A percentile compares a stretch with the other conserved stretches of the same genome.
These are phyloP conservation scores for Episyrphus balteatus DNA, from an alignment of 1,140 invertebrate species.

Conservation along the genomic window DNA sequence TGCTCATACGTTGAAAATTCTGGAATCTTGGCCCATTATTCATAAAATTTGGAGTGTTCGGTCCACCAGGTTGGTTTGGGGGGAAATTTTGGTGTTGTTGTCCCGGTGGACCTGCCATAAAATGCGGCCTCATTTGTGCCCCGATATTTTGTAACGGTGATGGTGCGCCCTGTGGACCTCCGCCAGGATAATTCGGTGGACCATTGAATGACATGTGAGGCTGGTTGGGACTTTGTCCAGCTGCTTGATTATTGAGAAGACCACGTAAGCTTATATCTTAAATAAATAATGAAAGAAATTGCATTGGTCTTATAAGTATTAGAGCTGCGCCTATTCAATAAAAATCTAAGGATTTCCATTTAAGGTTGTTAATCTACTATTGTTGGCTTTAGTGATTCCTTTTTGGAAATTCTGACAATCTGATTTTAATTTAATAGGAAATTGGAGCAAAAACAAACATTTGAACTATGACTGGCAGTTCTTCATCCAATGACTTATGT, in stretches of 20 bases:
- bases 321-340: no score
- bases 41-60: slow-evolving; percentile 26
- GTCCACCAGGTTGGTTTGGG: slow-evolving; percentile 28
- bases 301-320: background rate
- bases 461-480: no score
- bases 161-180: slow-evolving; percentile 26
- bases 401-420: no score
- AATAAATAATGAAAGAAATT: background rate
- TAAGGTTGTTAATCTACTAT: no score
- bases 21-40: slow-evolving; percentile 30
- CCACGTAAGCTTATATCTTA: slow-evolving; percentile 34
- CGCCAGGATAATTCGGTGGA: slow-evolving; percentile 30
- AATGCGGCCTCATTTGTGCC: slow-evolving; percentile 34
- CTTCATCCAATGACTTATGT: no score
- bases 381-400: no score
- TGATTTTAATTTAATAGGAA: no score
- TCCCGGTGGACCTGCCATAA: slow-evolving; percentile 21
- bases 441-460: no score
- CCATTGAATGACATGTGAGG: slow-evolving; percentile 30
- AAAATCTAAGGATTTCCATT: no score
- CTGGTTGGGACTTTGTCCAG: slow-evolving; percentile 27
- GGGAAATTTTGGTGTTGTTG: slow-evolving; percentile 29
- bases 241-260: slow-evolving; percentile 34
- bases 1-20: slow-evolving; percentile 33
- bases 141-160: slow-evolving; percentile 30